Conservation (phyloP, 2,797 vertebrate genomes). For the Gila robusta region DNA sequence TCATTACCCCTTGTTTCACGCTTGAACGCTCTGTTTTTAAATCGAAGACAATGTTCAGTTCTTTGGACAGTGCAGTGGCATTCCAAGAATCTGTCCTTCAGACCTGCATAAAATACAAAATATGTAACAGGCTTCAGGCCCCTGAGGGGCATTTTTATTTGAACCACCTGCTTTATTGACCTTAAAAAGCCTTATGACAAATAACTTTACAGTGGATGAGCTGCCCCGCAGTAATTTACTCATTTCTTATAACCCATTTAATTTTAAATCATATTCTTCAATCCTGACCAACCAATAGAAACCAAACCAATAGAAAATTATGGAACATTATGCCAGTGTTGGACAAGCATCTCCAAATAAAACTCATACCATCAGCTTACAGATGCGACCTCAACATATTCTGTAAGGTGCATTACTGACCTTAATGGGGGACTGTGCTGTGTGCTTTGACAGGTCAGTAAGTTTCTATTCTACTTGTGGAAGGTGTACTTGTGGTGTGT, state of each 20-base stretch:
- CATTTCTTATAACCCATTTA: not conserved
- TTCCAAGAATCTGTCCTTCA: constrained; percentile 41
- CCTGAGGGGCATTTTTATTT: constrained; percentile 11
- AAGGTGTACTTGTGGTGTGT: not conserved
- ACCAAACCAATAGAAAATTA: not conserved
- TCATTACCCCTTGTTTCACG: constrained; percentile 63
- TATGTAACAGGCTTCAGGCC: constrained; percentile 4
- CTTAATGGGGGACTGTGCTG: too few relatives aligned
- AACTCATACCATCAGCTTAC: constrained; percentile 27
- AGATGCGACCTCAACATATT: constrained; percentile 24
- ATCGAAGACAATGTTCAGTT: constrained; percentile 45
- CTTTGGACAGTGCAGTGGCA: constrained; percentile 51
- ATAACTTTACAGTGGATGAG: not conserved
- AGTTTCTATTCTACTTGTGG: too few relatives aligned
- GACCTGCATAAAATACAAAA: not conserved
- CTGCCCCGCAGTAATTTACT: not conserved
- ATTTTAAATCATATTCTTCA: constrained; percentile 10
- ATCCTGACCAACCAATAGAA: not conserved
- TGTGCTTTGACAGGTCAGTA: too few relatives aligned
- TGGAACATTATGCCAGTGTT: not conserved
- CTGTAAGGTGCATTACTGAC: not conserved
- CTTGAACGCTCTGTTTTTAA: constrained; percentile 54
- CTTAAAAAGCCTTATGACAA: not conserved
- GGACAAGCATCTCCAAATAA: not conserved
- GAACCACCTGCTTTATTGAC: constrained; percentile 34